Evolutionary conservation across 2,888 invertebrate genomes (phyloP).

Genomic region (Serrognathus titanus): DNA sequence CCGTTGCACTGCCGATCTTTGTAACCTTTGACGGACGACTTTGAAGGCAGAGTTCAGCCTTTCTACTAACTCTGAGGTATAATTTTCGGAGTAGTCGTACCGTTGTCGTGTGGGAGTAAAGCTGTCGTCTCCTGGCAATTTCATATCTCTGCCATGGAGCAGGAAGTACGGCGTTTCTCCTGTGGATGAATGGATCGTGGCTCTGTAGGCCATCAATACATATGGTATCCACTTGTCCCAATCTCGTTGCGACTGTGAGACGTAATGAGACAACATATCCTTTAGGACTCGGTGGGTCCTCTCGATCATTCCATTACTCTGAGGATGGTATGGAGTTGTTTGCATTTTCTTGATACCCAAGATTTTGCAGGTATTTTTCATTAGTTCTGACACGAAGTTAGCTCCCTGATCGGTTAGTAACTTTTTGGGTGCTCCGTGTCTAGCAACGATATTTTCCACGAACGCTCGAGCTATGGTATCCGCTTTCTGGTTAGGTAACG

Average conservation of each 20-base stretch:
- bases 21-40: neutral
- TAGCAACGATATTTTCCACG: slow-evolving; percentile 26
- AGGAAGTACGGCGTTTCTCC: slow-evolving; percentile 25
- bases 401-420: slow-evolving; percentile 33
- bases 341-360: slow-evolving; percentile 28
- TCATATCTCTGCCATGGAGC: slow-evolving; percentile 26
- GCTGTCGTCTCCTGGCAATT: slow-evolving; percentile 22
- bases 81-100: slow-evolving; percentile 23
- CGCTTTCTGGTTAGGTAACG: slow-evolving; percentile 30
- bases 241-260: slow-evolving; percentile 23
- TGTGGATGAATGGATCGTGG: slow-evolving; percentile 22
- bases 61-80: slow-evolving; percentile 11
- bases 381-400: slow-evolving; percentile 31
- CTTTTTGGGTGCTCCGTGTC: slow-evolving; percentile 30
- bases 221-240: slow-evolving; percentile 35
- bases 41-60: slow-evolving; percentile 1
- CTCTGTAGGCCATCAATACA: slow-evolving; percentile 28
- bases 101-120: slow-evolving; percentile 12
- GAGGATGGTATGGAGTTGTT: too few species aligned
- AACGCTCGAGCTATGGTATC: too few species aligned
- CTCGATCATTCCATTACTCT: slow-evolving; percentile 35
- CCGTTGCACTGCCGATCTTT: neutral
- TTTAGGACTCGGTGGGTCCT: slow-evolving; percentile 34
- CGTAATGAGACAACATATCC: slow-evolving; percentile 31
- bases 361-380: slow-evolving; percentile 10